Evolutionary conservation across 2,797 vertebrate species (phyloP), one percentile per base, ranked within the genome.

Genomic region (Microcaecilia unicolor): DNA sequence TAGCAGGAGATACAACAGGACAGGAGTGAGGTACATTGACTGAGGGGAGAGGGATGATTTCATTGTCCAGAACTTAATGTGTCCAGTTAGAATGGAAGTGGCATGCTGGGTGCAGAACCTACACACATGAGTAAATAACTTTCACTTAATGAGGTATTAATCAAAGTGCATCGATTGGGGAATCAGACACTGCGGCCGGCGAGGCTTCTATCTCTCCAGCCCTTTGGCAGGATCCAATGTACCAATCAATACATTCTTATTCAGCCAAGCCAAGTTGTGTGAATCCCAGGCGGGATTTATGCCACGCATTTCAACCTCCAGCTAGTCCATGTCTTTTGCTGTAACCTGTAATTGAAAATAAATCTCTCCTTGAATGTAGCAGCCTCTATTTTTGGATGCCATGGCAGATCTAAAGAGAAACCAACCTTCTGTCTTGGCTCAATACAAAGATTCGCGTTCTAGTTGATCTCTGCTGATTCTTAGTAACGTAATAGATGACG

Each of bases 301-400:
- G 49, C 48, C 18, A 55, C 26, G 2, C 59, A 68, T 61, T 58
- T 57, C 34, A 41, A 37, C 28, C 28, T 2, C 1, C 34, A 19
- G 34, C 55, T 62, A 64, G 51, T 61, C 64, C 55, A 53, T 18
- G 46, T 58, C 54, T 66, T n/a, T 48, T 43, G 62, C 54, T 33
- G 58, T 51, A 47, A 63, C 58, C 65, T 60, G 48, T 65, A 65
- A 73, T 60, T 70, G 72, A 65, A 76, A 74, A 71, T 49, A 69
- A 74, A 64, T 67, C n/a, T n/a, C 64, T 71, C 55, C 36, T 55
- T 4, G 34, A 22, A 45, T 43, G 37, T 34, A 58, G 32, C 36
- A 30, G 58, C 34, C 58, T 51, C 58, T 28, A 25, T 53, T 57
- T 52, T 63, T 42, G 55, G 55, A 32, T 44, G 36, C 28, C 2